Percentiles rank a stretch among this genome's conserved stretches.
phyloP scores from a whole-genome alignment of 2,797 vertebrate species.

The Sciaenops ocellatus region DNA sequence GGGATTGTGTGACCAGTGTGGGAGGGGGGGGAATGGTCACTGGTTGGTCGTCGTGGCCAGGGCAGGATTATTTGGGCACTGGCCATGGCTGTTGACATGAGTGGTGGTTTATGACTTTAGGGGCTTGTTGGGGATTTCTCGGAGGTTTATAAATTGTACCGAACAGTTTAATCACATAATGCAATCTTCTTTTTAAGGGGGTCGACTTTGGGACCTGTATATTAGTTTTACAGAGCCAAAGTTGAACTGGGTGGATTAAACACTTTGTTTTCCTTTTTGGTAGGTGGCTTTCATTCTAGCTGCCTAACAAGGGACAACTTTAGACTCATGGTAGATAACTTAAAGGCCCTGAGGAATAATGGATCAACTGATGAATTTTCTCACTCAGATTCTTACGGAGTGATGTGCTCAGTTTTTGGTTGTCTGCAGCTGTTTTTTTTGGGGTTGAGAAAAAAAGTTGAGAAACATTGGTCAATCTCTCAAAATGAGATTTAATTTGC shows the following conservation, averaged over 20 bases:
- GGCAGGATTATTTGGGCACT: conserved; percentile 26
- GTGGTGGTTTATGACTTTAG: conserved; percentile 34
- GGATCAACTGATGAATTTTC: neutral
- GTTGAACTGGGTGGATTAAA: neutral
- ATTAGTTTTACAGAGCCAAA: neutral
- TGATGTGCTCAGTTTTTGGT: neutral
- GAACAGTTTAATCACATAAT: conserved; percentile 12
- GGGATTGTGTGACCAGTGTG: conserved; percentile 37
- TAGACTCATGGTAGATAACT: neutral
- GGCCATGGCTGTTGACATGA: conserved; percentile 40
- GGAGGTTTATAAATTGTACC: conserved; percentile 33
- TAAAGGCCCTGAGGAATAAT: neutral
- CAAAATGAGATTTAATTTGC: neutral
- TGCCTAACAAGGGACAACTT: neutral
- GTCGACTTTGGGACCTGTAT: neutral
- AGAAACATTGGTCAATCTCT: neutral
- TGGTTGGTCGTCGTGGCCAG: conserved; percentile 17
- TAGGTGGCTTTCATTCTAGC: too few species aligned
- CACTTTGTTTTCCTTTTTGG: neutral
- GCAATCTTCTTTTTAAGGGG: neutral
- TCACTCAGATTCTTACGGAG: neutral
- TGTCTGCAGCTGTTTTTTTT: neutral
- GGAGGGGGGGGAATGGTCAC: neutral
- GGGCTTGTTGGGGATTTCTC: conserved; percentile 23
- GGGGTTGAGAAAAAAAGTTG: neutral